A percentile compares a stretch with the other conserved stretches of the same genome.
phyloP scores from a whole-genome alignment of 2,113 vertebrate species.

The Lonchura striata region DNA sequence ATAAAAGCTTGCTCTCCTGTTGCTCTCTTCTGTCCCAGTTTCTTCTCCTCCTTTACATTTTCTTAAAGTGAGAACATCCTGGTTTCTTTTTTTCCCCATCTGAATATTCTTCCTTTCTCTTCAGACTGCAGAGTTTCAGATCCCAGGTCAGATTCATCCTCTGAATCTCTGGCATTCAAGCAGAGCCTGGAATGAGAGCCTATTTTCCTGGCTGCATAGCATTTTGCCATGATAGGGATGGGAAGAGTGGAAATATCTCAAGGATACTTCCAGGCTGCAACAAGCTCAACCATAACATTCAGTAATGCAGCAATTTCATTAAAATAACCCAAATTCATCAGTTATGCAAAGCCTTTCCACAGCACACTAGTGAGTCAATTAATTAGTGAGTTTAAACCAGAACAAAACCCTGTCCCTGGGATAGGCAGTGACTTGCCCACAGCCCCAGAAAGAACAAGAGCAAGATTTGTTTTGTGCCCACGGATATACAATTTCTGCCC shows the following conservation, averaged over 20 bases:
- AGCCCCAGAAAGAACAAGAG: slow-evolving; percentile 21
- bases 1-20: neutral
- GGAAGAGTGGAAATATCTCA: neutral
- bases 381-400: slow-evolving; percentile 13
- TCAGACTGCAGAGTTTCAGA: neutral
- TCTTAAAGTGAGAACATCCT: neutral
- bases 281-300: neutral
- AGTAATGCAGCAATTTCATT: neutral
- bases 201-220: neutral
- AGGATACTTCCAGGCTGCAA: neutral
- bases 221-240: neutral
- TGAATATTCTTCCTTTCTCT: neutral
- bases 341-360: neutral
- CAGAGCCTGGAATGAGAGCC: neutral
- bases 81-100: neutral
- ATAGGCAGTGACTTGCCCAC: slow-evolving; percentile 38
- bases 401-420: slow-evolving; percentile 1
- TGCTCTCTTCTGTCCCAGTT: neutral
- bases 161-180: neutral
- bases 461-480: slow-evolving; percentile 17
- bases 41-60: neutral
- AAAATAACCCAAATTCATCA: slow-evolving; percentile 9
- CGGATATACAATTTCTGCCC: slow-evolving; percentile 39
- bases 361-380: neutral
- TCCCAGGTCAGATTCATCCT: neutral